Base-by-base conservation (phyloP, 2,797 vertebrate species). In the Danio tinwini region DNA sequence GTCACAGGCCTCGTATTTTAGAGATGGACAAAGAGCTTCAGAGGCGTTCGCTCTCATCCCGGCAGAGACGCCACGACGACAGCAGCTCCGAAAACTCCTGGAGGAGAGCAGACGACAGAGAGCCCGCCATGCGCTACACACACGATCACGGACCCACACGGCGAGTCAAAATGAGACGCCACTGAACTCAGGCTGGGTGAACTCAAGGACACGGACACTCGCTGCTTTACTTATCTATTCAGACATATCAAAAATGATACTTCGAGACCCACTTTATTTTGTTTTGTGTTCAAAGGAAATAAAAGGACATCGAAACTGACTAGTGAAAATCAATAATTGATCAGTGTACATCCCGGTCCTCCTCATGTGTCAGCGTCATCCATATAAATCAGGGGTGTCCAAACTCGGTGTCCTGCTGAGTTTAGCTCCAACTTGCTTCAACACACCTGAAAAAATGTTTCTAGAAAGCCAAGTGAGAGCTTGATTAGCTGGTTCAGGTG, bases 1-100 rank as follows among this genome's bases (percentile, higher is more conserved):
- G 65, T 14, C 67, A 56, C 83, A 99, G 98, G 90, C 98, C 98
- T 12, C 94, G 98, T 52, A 91, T 99, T 83, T 92, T 99, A 55
- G 98, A 99, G 91, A 99, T 99, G 98, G 98, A 99, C 90, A 99
- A 99, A 87, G 98, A 99, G 85, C 96, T 98, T 91, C 98, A 99
- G 91, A 93, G 97, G 80, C 95, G 93, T 49, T 97, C 97, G 1
- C 88, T 91, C 0, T 12, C 84, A 16, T 90, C 90, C 37, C 86
- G 53, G 39, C 88, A 94, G 72, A 93, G 93, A 81, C 95, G 94
- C 52, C 91, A 94, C 87, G 94, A 94, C 83, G 89, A 92, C 84
- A 90, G 92, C 92, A 94, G 94, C 87, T 95, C 96, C 0, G 96
- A 98, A 92, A 97, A 96, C 93, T 95, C 96, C 93, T 95, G 96